These are phyloP conservation scores for Micromesistius poutassou DNA, from an alignment of 2,797 vertebrate genomes.

Conservation along the genomic window DNA sequence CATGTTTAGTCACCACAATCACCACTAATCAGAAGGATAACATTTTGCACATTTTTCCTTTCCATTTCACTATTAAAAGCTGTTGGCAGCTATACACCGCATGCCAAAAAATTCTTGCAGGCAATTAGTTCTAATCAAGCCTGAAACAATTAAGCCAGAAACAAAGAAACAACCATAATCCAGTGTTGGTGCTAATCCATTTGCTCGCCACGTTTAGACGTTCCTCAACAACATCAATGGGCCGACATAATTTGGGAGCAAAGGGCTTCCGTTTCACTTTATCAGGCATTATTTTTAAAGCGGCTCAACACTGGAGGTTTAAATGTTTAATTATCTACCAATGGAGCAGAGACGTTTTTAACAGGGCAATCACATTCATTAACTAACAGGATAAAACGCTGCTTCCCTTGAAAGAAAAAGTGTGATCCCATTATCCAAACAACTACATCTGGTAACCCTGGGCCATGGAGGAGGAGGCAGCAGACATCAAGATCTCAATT, in stretches of 20 bases:
- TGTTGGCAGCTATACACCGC: constrained; percentile 27
- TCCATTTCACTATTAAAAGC: constrained; percentile 20
- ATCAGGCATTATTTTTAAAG: constrained; percentile 41
- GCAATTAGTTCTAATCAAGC: constrained; percentile 48
- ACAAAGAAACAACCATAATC: constrained; percentile 19
- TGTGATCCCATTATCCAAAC: constrained; percentile 15
- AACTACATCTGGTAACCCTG: not conserved
- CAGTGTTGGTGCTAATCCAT: constrained; percentile 35
- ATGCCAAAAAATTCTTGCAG: constrained; percentile 28
- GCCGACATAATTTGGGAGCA: constrained; percentile 47
- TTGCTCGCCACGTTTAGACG: constrained; percentile 38
- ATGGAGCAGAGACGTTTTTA: constrained; percentile 33
- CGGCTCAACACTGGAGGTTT: constrained; percentile 44
- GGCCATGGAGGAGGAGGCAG: not conserved
- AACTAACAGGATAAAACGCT: constrained; percentile 25
- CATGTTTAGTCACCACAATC: constrained; percentile 20
- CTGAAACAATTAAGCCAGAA: constrained; percentile 31
- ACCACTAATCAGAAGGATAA: constrained; percentile 21
- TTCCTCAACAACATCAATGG: constrained; percentile 44
- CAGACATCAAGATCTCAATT: not conserved
- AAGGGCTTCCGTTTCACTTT: constrained; percentile 56
- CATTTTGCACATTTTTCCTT: constrained; percentile 6
- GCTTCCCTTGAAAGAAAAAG: constrained; percentile 15
- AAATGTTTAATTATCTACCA: constrained; percentile 32
- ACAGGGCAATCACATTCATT: constrained; percentile 35